Conservation (phyloP, 2,797 vertebrate species). For the Taenioides sp. region DNA sequence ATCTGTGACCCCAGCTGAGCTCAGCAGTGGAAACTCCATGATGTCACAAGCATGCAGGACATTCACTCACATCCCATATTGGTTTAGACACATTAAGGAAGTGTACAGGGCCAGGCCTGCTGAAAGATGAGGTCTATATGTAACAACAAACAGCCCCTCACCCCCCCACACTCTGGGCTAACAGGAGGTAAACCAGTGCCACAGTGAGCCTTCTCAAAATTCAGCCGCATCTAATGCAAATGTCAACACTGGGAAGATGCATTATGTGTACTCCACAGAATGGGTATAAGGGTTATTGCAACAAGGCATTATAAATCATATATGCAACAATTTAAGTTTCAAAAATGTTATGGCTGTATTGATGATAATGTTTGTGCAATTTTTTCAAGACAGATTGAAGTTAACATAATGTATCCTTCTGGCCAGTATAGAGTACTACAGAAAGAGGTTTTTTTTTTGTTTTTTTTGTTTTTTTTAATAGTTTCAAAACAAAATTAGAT, state of each 20-base stretch:
- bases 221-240: conserved; percentile 45
- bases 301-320: background rate
- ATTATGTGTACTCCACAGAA: background rate
- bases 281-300: background rate
- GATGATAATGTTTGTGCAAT: too few relatives aligned
- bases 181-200: conserved; percentile 42
- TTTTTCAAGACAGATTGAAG: background rate
- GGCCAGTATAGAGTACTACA: background rate
- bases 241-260: conserved; percentile 45
- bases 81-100: conserved; percentile 54
- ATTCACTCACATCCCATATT: conserved; percentile 53
- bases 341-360: too few relatives aligned
- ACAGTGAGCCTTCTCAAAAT: conserved; percentile 30
- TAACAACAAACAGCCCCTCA: conserved; percentile 28
- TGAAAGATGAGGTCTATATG: conserved; percentile 54
- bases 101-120: conserved; percentile 33
- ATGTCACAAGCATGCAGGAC: conserved; percentile 62
- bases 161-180: conserved; percentile 29
- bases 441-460: too few relatives aligned
- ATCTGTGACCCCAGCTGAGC: conserved; percentile 45
- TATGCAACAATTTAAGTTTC: background rate
- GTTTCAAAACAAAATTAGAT: too few relatives aligned
- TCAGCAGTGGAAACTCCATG: conserved; percentile 76
- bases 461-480: too few relatives aligned
- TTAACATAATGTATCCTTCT: background rate